Percentiles rank a stretch among this genome's conserved stretches.
phyloP scores from a whole-genome alignment of 2,797 vertebrate genomes.

The Alauda arvensis region DNA sequence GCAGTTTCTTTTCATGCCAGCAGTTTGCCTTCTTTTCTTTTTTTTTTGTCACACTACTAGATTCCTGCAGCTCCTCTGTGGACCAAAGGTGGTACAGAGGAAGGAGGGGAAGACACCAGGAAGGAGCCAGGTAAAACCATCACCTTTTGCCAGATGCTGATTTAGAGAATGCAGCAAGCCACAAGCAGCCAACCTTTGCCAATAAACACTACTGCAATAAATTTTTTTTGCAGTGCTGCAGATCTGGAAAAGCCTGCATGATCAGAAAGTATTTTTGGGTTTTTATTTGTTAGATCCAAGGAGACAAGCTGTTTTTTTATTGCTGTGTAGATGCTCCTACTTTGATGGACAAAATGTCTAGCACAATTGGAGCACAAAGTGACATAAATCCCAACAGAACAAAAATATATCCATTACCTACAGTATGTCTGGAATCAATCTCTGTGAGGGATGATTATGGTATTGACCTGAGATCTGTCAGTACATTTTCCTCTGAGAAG shows the following conservation, averaged over 20 bases:
- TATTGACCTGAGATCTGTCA: conserved; percentile 68
- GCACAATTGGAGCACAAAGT: conserved; percentile 61
- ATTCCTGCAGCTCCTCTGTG: not conserved
- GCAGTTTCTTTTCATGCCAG: not conserved
- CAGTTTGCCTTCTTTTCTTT: not conserved
- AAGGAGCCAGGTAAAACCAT: not conserved
- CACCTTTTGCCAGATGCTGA: not conserved
- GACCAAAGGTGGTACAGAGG: not conserved
- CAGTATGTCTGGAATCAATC: conserved; percentile 56
- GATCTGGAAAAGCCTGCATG: conserved; percentile 3
- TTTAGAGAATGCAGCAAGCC: not conserved
- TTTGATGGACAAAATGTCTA: conserved; percentile 59
- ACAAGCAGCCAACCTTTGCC: not conserved
- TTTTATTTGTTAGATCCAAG: conserved; percentile 25
- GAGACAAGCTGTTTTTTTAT: conserved; percentile 47
- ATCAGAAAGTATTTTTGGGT: conserved; percentile 23
- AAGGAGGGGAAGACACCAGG: not conserved
- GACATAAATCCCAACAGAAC: conserved; percentile 57
- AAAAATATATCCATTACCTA: conserved; percentile 61
- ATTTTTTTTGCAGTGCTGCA: not conserved
- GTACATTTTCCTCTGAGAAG: conserved; percentile 66
- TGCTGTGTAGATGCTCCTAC: conserved; percentile 29
- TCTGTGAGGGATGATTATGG: conserved; percentile 56
- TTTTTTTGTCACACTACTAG: not conserved
- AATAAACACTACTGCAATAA: not conserved